Conservation (phyloP, 2,888 invertebrate genomes). For the Orchesellides sinensis region DNA sequence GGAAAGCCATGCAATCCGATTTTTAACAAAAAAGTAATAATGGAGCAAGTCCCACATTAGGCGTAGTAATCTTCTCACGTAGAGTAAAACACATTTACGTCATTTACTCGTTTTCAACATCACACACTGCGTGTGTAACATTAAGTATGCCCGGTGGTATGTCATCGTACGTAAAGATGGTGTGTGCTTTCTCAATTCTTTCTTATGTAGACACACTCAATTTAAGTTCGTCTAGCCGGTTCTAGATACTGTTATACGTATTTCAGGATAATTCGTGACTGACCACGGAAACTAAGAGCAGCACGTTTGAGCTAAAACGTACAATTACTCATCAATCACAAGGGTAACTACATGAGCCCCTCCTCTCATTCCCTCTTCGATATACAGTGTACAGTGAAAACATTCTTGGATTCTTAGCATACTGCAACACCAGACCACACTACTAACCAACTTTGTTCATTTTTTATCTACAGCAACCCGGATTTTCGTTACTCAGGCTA, state of each 20-base stretch:
- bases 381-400: neutral
- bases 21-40: no score
- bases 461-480: constrained; percentile 4
- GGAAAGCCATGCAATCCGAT: no score
- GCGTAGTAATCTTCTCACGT: no score
- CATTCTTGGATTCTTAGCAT: neutral
- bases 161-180: no score
- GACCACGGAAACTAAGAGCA: neutral
- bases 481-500: neutral
- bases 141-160: no score
- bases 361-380: neutral
- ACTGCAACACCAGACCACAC: neutral
- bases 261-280: neutral
- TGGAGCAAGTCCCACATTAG: no score
- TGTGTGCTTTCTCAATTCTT: no score
- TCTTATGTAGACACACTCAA: no score
- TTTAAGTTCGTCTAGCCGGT: no score
- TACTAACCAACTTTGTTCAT: constrained; percentile 28
- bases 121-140: no score
- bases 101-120: no score
- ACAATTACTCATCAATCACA: constrained; percentile 53
- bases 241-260: neutral
- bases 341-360: constrained; percentile 5
- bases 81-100: no score
- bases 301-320: constrained; percentile 13